These are phyloP conservation scores for Ambastaia sidthimunki DNA, from an alignment of 2,797 vertebrate genomes.

Conservation along the genomic window DNA sequence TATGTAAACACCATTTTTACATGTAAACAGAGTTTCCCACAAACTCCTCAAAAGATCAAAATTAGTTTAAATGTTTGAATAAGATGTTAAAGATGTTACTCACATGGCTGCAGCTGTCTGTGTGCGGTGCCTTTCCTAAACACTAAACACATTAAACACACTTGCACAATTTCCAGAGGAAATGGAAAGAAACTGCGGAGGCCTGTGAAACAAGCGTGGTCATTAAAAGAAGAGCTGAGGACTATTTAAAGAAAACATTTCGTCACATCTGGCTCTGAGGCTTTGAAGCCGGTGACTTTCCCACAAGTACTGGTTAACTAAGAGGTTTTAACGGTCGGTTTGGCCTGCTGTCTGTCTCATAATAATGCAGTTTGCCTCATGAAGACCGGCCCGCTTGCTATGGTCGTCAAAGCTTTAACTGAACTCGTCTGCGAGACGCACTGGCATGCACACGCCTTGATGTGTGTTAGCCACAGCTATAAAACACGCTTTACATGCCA, in stretches of 20 bases:
- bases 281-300: constrained; percentile 56
- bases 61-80: no score
- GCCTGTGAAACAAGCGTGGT: constrained; percentile 40
- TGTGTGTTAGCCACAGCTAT: constrained; percentile 52
- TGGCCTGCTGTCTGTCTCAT: constrained; percentile 54
- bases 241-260: constrained; percentile 53
- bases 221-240: constrained; percentile 37
- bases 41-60: neutral
- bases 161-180: constrained; percentile 34
- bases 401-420: constrained; percentile 37
- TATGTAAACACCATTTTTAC: no score
- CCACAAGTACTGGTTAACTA: constrained; percentile 46
- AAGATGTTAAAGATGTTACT: no score
- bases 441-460: constrained; percentile 49
- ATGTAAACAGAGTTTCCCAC: neutral
- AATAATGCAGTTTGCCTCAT: constrained; percentile 52
- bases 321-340: constrained; percentile 15
- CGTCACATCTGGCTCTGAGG: constrained; percentile 51
- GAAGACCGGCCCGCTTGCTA: constrained; percentile 29
- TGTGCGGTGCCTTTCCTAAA: constrained; percentile 14
- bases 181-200: constrained; percentile 49
- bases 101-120: neutral
- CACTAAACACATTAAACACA: constrained; percentile 24
- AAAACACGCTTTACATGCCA: constrained; percentile 51
- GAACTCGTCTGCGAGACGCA: constrained; percentile 47